phyloP scores from a whole-genome alignment of 1,140 invertebrate genomes.

The Drosophila novamexicana region DNA sequence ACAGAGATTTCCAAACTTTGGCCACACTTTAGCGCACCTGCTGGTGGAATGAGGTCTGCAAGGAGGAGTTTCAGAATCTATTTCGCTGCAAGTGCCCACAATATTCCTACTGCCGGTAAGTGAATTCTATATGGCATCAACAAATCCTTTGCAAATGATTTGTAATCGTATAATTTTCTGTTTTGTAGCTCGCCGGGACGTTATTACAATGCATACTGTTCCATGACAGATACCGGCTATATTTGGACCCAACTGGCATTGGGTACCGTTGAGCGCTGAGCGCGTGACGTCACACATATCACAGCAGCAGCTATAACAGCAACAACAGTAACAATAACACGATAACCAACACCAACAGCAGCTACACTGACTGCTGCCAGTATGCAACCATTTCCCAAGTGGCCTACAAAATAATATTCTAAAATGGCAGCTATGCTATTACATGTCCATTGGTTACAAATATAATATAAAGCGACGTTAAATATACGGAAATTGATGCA shows the following conservation, averaged over 20 bases:
- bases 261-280: slow-evolving; percentile 70
- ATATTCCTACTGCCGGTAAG: slow-evolving; percentile 92
- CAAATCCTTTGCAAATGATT: background rate
- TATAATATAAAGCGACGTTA: background rate
- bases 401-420: slow-evolving; percentile 27
- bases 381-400: slow-evolving; percentile 45
- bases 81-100: slow-evolving; percentile 94
- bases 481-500: background rate
- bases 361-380: slow-evolving; percentile 62
- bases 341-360: slow-evolving; percentile 15
- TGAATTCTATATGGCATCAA: background rate
- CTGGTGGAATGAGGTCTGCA: slow-evolving; percentile 97
- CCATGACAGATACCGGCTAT: slow-evolving; percentile 95
- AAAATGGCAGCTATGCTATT: slow-evolving; percentile 19
- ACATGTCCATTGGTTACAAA: slow-evolving; percentile 10
- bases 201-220: slow-evolving; percentile 95
- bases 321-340: slow-evolving; percentile 25
- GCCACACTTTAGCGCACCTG: slow-evolving; percentile 89
- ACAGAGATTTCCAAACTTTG: slow-evolving; percentile 1
- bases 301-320: slow-evolving; percentile 40
- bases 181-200: slow-evolving; percentile 88
- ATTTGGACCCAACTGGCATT: slow-evolving; percentile 90
- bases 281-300: slow-evolving; percentile 56
- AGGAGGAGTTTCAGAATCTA: slow-evolving; percentile 94
- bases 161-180: slow-evolving; percentile 14